Conservation (phyloP, 2,113 vertebrate species). For the Vombatus ursinus region DNA sequence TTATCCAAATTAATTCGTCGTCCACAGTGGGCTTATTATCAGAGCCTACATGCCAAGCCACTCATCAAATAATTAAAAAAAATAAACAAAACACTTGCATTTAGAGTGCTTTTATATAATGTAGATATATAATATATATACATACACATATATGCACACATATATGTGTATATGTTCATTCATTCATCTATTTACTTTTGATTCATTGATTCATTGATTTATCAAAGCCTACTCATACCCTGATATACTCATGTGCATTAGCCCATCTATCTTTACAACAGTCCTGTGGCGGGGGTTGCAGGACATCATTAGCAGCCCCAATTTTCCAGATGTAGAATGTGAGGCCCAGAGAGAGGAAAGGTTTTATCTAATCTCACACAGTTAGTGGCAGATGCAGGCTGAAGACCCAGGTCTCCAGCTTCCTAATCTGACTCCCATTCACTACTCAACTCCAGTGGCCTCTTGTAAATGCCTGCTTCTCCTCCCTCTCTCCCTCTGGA, state of each 20-base stretch:
- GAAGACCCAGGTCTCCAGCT: neutral
- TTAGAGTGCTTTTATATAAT: neutral
- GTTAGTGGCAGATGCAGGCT: neutral
- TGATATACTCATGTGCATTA: neutral
- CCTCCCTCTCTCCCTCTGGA: neutral
- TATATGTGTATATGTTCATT: neutral
- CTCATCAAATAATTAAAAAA: neutral
- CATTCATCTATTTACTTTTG: no score
- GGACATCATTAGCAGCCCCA: neutral
- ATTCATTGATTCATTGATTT: neutral
- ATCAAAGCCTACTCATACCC: neutral
- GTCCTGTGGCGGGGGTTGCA: neutral
- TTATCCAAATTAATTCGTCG: neutral
- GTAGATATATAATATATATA: neutral
- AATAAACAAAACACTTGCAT: neutral
- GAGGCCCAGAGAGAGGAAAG: neutral
- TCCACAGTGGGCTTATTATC: neutral
- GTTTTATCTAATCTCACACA: neutral
- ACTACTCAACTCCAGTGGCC: neutral
- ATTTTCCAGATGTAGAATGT: neutral
- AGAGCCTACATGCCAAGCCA: neutral
- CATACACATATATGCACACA: neutral
- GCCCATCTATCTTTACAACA: neutral
- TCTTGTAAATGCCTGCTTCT: neutral
- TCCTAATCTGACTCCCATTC: neutral